Evolutionary conservation across 2,888 invertebrate genomes (phyloP), one percentile per base, ranked within the genome.

Genomic region (Drosophila paranaensis): DNA sequence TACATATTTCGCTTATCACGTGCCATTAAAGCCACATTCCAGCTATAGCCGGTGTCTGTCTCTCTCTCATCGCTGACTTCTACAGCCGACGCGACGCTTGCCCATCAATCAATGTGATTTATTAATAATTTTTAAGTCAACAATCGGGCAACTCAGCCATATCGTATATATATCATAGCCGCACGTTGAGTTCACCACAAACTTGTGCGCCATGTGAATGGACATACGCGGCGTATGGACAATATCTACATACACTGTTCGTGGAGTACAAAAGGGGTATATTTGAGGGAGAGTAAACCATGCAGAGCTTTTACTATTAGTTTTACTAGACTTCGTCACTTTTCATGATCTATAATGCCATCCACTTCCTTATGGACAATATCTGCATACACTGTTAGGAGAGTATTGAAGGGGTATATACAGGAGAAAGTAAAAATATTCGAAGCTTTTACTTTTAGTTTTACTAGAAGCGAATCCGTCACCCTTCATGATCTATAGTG

Each of bases 101-200:
- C 40, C 71, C 72, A 85, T 85, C 88, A 87, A 85, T 89, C 84
- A 85, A 53, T 61, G 45, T 84, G 81, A 87, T 79, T 87, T 81
- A 81, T 87, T 70, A 65, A 71, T 68, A 74, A 77, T 57, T 68
- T 67, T 63, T 46, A 45, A 69, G 70, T 62, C 81, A 80, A 66
- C 68, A 74, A 46, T 66, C 60, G 54, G 30, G 51, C 58, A 70
- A 65, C 69, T 66, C 62, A 53, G 61, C 42, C 48, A 71, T 67
- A 46, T 40, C 61, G 46, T 63, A 48, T 50, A 40, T 45, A 33
- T 62, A 40, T 46, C 54, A 53, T 40, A 60, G 48, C 37, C 14
- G 14, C 8, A 16, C 6, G 33, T 55, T 42, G 16, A 13, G 30
- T 3, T 50, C 50, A 16, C 6, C 33, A 20, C 43, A 56, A 42